Conservation (phyloP, 2,888 invertebrate species). For the Notocelia uddmanniana region DNA sequence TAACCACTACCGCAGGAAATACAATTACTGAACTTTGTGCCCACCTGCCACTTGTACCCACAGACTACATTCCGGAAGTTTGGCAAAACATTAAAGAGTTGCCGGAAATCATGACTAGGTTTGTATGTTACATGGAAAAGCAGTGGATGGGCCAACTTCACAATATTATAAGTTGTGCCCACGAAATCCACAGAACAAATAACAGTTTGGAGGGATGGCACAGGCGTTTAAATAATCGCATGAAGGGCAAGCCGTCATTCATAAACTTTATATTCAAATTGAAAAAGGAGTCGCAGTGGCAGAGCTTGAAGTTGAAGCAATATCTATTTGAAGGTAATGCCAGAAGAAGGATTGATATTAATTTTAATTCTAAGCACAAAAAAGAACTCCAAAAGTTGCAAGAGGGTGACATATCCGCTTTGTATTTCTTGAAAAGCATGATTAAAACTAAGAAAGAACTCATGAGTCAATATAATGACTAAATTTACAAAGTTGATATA, state of each 20-base stretch:
- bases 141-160: slow-evolving; percentile 22
- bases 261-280: slow-evolving; percentile 23
- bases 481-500: too few species aligned
- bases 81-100: slow-evolving; percentile 11
- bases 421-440: too few species aligned
- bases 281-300: slow-evolving; percentile 22
- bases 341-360: slow-evolving; percentile 19
- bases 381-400: too few species aligned
- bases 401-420: too few species aligned
- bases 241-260: slow-evolving; percentile 8
- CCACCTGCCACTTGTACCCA: slow-evolving; percentile 6
- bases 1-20: slow-evolving; percentile 5
- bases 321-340: slow-evolving; percentile 26
- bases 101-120: slow-evolving; percentile 7
- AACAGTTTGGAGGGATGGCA: slow-evolving; percentile 32
- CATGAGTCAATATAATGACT: too few species aligned
- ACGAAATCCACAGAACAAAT: slow-evolving; percentile 31
- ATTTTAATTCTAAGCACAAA: slow-evolving; percentile 7
- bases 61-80: slow-evolving; percentile 7
- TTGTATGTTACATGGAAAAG: slow-evolving; percentile 10
- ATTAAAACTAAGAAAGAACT: too few species aligned
- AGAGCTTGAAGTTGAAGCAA: slow-evolving; percentile 21
- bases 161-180: slow-evolving; percentile 30
- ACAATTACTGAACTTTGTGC: slow-evolving; percentile 15
- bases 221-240: slow-evolving; percentile 19